Evolutionary conservation across 2,888 invertebrate species (phyloP), one percentile per base, ranked within the genome.

Genomic region (Pseudococcus jackbeardsleyi): DNA sequence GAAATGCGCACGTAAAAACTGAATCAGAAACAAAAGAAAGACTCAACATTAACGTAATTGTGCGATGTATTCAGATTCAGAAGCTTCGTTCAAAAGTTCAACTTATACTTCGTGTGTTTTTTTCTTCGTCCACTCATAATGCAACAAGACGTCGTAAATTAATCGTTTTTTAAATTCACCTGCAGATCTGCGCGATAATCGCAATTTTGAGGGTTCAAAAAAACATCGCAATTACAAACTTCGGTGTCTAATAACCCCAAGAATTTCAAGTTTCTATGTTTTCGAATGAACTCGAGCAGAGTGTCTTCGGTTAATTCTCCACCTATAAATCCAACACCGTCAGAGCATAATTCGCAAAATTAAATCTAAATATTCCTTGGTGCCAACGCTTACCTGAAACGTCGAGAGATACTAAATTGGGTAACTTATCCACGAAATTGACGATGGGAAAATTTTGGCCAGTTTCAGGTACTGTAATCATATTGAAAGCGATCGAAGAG

Each of bases 391-490:
- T 90, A 92, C 94, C 94, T 88, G 95, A 95, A 88, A 95, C 92
- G 91, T 95, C 95, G 89, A 95, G 91, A 46, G 93, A 94, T 42
- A 92, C 91, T 79, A 95, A 91, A 90, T 93, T 91, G 72, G 94
- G 93, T 90, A 94, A 92, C 89, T 92, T 91, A 89, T 92, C 90
- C 33, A 91, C 90, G 89, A 91, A 91, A 90, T 92, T 92, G 88
- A 94, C 91, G 88, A 94, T 88, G 42, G 54, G 89, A 33, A 87
- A 87, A 19, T 50, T 19, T n/a, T 82, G 22, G 12, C 87, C 11
- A 15, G 26, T 12, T 9, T 87, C 87, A 7, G 86, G 46, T 11
- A 17, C 42, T 0, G 39, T 42, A 26, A 87, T 42, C 9, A 86
- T 84, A 19, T 89, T 84, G 77, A 89, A 84, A 6, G 89, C 84